Evolutionary conservation across 2,888 invertebrate genomes (phyloP).

Genomic region (Trachelus troglodyta): DNA sequence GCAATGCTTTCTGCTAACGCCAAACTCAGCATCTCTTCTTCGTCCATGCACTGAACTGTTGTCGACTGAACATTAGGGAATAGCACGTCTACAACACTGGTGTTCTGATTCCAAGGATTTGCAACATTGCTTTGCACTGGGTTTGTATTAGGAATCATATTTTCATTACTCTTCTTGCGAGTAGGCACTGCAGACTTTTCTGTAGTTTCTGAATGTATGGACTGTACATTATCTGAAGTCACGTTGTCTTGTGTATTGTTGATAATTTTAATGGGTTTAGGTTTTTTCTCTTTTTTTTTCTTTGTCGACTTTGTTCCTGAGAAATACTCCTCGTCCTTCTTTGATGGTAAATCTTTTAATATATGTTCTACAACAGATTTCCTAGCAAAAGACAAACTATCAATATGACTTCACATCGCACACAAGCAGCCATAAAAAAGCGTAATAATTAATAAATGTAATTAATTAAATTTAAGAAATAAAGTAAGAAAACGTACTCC

Average conservation of each 20-base stretch:
- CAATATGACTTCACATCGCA: not conserved
- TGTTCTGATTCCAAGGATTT: conserved; percentile 24
- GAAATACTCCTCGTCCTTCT: conserved; percentile 14
- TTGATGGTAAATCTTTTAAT: conserved; percentile 3
- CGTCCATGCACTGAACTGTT: conserved; percentile 18
- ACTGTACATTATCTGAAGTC: not conserved
- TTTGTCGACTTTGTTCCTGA: conserved; percentile 12
- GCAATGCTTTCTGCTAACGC: conserved; percentile 30
- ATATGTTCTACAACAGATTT: not conserved
- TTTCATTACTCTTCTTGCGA: not conserved
- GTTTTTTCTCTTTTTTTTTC: conserved; percentile 14
- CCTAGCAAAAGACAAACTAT: not conserved
- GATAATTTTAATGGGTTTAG: not conserved
- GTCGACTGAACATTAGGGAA: conserved; percentile 28
- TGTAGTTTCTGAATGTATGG: not conserved
- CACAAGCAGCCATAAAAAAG: not conserved
- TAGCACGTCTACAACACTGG: conserved; percentile 15
- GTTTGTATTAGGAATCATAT: not conserved
- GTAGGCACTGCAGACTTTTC: not conserved
- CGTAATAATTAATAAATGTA: not conserved
- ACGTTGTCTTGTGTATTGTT: not conserved
- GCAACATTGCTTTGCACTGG: conserved; percentile 14
- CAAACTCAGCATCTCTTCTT: conserved; percentile 29
- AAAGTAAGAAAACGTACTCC: conserved; percentile 26
- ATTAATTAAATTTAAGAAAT: conserved; percentile 11